Percentiles rank a stretch among this genome's conserved stretches.
phyloP scores from a whole-genome alignment of 1,140 invertebrate species.

The Brachystomella parvula region DNA sequence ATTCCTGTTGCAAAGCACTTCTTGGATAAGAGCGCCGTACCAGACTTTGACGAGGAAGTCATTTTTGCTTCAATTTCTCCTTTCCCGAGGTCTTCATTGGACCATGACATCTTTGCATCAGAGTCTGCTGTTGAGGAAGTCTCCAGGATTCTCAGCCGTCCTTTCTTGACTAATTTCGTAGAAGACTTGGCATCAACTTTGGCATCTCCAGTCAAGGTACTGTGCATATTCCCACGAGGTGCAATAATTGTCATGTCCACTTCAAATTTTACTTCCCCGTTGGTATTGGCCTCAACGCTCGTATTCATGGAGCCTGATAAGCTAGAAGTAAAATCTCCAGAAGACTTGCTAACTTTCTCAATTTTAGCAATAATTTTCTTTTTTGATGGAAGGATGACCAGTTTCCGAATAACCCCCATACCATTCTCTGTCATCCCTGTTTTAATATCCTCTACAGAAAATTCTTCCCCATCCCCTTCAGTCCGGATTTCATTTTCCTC shows the following conservation, averaged over 20 bases:
- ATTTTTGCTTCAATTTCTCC: neutral
- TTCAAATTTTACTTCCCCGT: neutral
- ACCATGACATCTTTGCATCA: neutral
- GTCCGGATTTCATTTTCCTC: neutral
- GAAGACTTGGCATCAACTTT: neutral
- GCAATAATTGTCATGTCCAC: neutral
- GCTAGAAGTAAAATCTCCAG: neutral
- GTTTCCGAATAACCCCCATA: neutral
- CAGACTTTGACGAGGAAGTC: neutral
- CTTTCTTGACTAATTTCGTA: neutral
- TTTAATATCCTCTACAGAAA: neutral
- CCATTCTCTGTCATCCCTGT: neutral
- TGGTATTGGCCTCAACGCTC: neutral
- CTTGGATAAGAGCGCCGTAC: neutral
- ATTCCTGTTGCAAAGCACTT: neutral
- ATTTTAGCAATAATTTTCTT: neutral
- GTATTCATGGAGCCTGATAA: conserved; percentile 1
- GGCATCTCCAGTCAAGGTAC: neutral
- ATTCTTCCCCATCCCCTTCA: neutral
- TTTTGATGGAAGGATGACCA: neutral
- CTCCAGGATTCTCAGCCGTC: neutral
- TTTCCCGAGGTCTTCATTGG: neutral
- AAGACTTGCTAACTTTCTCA: neutral
- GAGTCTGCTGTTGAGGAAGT: neutral
- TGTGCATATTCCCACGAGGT: neutral